These are phyloP conservation scores for Chaetodon auriga DNA, from an alignment of 2,113 vertebrate species.

Conservation along the genomic window DNA sequence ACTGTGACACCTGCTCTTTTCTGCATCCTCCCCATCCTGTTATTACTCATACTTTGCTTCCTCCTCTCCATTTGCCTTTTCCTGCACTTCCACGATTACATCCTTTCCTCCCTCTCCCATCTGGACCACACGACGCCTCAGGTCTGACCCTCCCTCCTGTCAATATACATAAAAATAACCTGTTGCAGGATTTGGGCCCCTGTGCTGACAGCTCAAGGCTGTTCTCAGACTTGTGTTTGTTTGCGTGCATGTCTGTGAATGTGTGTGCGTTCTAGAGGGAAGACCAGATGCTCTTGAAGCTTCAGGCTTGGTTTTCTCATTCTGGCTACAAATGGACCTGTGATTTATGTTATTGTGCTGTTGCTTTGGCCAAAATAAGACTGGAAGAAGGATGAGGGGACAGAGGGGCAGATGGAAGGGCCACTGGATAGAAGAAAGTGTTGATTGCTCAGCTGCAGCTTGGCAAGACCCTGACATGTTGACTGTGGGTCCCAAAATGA, in stretches of 20 bases:
- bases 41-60: constrained; percentile 5
- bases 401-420: background rate
- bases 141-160: constrained; percentile 48
- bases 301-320: constrained; percentile 79
- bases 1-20: background rate
- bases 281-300: constrained; percentile 62
- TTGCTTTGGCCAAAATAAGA: constrained; percentile 55
- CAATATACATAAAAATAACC: constrained; percentile 70
- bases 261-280: constrained; percentile 59
- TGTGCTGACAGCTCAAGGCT: constrained; percentile 71
- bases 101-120: constrained; percentile 17
- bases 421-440: background rate
- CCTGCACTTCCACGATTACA: background rate
- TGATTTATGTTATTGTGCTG: constrained; percentile 73
- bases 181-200: constrained; percentile 34
- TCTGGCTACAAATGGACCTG: constrained; percentile 51
- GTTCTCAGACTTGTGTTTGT: constrained; percentile 49
- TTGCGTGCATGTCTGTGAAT: constrained; percentile 51
- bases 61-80: background rate
- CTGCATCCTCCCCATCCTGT: constrained; percentile 1
- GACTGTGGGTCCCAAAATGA: background rate
- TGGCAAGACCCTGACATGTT: constrained; percentile 22
- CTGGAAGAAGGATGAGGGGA: constrained; percentile 24
- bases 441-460: constrained; percentile 41
- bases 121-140: constrained; percentile 9